Evolutionary conservation across 2,888 invertebrate species (phyloP).

Genomic region (Caenorhabditis sp.): DNA sequence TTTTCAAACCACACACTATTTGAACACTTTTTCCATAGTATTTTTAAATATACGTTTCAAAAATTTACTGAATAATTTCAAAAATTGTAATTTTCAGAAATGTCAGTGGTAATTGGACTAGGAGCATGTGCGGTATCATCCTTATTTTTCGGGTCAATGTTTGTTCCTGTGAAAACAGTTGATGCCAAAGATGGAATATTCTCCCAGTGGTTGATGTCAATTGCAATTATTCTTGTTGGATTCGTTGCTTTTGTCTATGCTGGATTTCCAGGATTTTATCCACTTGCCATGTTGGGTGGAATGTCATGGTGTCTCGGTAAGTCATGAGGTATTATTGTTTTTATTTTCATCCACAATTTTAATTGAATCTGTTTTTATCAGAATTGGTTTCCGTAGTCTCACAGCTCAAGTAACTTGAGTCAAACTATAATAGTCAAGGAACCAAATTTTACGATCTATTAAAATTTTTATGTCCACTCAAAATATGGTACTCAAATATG

Average conservation of each 20-base stretch:
- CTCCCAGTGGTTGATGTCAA: slow-evolving; percentile 74
- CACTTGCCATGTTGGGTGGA: slow-evolving; percentile 74
- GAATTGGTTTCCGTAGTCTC: too few species aligned
- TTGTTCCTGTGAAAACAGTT: slow-evolving; percentile 73
- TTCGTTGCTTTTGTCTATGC: slow-evolving; percentile 70
- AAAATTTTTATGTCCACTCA: too few species aligned
- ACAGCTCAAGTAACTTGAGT: too few species aligned
- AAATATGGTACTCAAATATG: too few species aligned
- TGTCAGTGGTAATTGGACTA: slow-evolving; percentile 68
- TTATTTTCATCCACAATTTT: not conserved
- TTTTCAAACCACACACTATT: not conserved
- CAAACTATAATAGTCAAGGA: too few species aligned
- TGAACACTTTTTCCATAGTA: not conserved
- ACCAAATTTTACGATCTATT: too few species aligned
- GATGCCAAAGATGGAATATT: slow-evolving; percentile 74
- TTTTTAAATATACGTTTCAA: not conserved
- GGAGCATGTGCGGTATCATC: slow-evolving; percentile 72
- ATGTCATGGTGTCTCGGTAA: slow-evolving; percentile 73
- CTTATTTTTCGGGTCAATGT: slow-evolving; percentile 74
- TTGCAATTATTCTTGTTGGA: slow-evolving; percentile 72
- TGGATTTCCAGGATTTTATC: slow-evolving; percentile 72
- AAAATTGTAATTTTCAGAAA: not conserved
- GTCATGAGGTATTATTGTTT: not conserved
- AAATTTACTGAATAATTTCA: not conserved
- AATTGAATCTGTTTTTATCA: too few species aligned